phyloP scores from a whole-genome alignment of 2,113 vertebrate species.

The Procavia capensis region DNA sequence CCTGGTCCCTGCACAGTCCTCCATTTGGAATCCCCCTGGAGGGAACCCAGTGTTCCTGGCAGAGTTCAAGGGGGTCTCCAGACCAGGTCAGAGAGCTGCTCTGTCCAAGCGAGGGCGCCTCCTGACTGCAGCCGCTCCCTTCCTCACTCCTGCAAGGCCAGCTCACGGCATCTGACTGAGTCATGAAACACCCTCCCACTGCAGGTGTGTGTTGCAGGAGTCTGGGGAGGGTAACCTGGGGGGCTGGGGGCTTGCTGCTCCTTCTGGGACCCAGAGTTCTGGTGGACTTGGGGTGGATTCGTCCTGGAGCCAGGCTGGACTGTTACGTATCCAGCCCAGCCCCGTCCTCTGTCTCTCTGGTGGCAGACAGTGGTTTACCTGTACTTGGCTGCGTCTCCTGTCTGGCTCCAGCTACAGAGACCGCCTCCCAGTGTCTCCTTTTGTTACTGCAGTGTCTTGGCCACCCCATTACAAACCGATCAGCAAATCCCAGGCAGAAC shows the following conservation, averaged over 20 bases:
- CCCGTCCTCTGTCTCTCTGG: not conserved
- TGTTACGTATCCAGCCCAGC: not conserved
- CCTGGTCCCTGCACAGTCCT: not conserved
- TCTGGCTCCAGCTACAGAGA: not conserved
- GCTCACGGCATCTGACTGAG: not conserved
- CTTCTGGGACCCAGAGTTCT: not conserved
- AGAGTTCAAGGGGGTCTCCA: not conserved
- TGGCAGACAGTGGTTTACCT: not conserved
- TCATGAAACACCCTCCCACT: not conserved
- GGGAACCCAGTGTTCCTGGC: not conserved
- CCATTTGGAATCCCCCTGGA: not conserved
- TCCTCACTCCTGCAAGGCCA: not conserved
- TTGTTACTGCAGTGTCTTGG: not conserved
- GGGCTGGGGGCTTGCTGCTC: not conserved
- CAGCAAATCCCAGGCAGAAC: not conserved
- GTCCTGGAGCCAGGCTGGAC: not conserved
- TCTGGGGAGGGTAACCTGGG: too few species aligned
- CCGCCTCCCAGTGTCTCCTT: not conserved
- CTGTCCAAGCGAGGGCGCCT: not conserved
- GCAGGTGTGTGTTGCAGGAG: not conserved
- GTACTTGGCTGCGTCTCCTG: not conserved
- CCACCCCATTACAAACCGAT: not conserved
- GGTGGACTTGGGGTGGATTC: not conserved
- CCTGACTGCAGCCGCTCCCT: not conserved
- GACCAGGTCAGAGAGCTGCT: not conserved